phyloP scores from a whole-genome alignment of 2,797 vertebrate species.

The Enteromius paludinosus region DNA sequence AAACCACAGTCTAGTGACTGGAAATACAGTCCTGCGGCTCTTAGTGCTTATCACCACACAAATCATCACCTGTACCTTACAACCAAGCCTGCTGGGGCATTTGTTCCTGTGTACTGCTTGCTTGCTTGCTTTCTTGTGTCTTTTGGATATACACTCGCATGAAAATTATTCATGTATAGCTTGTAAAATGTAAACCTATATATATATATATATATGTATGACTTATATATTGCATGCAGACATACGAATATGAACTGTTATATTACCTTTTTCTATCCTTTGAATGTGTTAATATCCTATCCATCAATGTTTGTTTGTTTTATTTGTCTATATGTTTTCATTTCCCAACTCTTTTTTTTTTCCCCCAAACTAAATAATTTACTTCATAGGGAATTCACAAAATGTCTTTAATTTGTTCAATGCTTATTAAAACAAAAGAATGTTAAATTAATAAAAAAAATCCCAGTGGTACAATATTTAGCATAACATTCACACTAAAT shows the following conservation, averaged over 20 bases:
- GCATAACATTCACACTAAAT: background rate
- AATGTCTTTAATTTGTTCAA: background rate
- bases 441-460: background rate
- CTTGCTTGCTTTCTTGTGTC: background rate
- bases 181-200: background rate
- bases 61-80: constrained; percentile 34
- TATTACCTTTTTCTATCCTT: background rate
- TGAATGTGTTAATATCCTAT: background rate
- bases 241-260: background rate
- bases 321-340: too few relatives aligned
- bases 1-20: constrained; percentile 34
- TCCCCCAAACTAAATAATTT: background rate
- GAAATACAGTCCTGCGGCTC: constrained; percentile 35
- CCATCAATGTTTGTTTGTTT: background rate
- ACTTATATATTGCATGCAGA: too few relatives aligned
- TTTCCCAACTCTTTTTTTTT: background rate
- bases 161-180: background rate
- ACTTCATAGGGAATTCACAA: background rate
- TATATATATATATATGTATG: too few relatives aligned
- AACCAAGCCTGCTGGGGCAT: background rate
- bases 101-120: background rate
- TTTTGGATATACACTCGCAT: background rate
- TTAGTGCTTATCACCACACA: constrained; percentile 36
- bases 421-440: background rate
- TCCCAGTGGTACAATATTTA: background rate